Evolutionary conservation across 2,113 vertebrate species (phyloP).

Genomic region (Callionymus lyra): DNA sequence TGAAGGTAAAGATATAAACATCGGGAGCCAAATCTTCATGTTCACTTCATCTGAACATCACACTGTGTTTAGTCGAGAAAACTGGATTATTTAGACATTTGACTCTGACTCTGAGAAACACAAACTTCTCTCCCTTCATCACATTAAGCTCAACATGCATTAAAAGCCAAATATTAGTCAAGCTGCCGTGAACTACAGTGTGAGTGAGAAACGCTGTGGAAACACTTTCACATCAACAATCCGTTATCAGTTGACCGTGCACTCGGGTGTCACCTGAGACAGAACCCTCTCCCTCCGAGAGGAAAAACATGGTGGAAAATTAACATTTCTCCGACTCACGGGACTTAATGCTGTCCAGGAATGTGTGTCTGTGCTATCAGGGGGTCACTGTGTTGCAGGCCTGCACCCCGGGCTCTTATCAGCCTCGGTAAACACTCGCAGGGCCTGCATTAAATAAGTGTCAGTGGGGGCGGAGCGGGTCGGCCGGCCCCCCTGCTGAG

Average conservation of each 20-base stretch:
- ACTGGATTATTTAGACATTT: no score
- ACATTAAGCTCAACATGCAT: no score
- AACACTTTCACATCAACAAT: no score
- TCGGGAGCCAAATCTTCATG: no score
- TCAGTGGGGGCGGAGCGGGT: conserved; percentile 37
- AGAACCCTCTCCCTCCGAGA: conserved; percentile 40
- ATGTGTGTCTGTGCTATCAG: conserved; percentile 53
- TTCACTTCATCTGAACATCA: no score
- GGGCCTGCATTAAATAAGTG: conserved; percentile 62
- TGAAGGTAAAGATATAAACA: no score
- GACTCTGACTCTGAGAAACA: no score
- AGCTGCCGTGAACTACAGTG: no score
- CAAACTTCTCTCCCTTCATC: no score
- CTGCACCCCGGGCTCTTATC: conserved; percentile 61
- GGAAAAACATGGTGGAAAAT: conserved; percentile 49
- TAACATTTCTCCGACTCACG: conserved; percentile 60
- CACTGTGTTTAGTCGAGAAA: no score
- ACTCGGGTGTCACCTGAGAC: conserved; percentile 37
- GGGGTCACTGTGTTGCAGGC: conserved; percentile 33
- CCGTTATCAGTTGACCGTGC: conserved; percentile 41
- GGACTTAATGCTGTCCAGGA: conserved; percentile 58
- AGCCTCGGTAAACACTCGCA: conserved; percentile 60
- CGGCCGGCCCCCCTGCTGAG: conserved; percentile 20
- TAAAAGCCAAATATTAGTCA: no score
- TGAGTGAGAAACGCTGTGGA: no score